Percentiles rank a stretch among this genome's conserved stretches.
Conservation (phyloP, 2,113 vertebrate genomes). For the Eclectus roratus region DNA sequence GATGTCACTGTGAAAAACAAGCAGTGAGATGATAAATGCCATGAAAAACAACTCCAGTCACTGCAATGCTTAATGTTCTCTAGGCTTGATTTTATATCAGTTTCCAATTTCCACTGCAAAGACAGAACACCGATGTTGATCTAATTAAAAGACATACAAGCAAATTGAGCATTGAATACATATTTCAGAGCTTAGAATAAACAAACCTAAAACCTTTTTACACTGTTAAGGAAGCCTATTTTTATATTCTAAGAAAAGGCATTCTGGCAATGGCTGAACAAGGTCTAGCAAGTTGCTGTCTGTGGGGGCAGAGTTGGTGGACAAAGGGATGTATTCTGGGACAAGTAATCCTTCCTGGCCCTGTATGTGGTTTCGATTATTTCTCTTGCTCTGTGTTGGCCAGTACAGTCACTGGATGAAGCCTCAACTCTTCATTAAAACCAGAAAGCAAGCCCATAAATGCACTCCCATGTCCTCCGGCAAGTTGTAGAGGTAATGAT, state of each 20-base stretch:
- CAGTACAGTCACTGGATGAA: neutral
- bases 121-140: neutral
- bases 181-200: conserved; percentile 14
- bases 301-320: neutral
- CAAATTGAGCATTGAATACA: neutral
- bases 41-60: neutral
- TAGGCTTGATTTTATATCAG: neutral
- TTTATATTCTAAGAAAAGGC: neutral
- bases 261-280: neutral
- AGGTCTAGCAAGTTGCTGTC: neutral
- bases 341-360: neutral
- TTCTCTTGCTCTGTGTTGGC: neutral
- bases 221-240: neutral
- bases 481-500: conserved; percentile 25
- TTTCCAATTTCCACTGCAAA: neutral
- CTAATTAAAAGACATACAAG: neutral
- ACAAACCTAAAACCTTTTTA: neutral
- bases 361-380: neutral
- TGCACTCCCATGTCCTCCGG: neutral
- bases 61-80: neutral
- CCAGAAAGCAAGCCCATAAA: neutral
- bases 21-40: neutral
- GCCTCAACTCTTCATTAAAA: neutral
- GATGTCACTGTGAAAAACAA: conserved; percentile 12
- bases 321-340: neutral